Base-by-base conservation (phyloP, 2,797 vertebrate genomes). In the Melanogrammus aeglefinus region DNA sequence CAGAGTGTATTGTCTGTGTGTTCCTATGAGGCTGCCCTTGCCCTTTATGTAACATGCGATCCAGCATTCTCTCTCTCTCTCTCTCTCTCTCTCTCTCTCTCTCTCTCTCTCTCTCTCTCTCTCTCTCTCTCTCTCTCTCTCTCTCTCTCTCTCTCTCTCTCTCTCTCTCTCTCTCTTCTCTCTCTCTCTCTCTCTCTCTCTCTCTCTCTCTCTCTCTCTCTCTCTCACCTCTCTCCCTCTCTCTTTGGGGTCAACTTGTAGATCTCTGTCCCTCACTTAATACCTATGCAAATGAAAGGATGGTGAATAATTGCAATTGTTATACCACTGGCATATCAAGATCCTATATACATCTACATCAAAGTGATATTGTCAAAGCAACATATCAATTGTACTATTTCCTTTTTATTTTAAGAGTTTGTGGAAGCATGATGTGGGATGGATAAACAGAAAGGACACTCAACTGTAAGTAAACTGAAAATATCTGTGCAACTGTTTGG, bases 371-470 rank as follows among this genome's bases (percentile, higher is more conserved):
- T 18, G 72, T n/a, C 35, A 73, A 72, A 72, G 29, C 63, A 27
- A 35, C 33, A 72, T 16, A 72, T 72, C 4, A 13, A 72, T 41
- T 44, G 10, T 24, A 71, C 13, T 78, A 2, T 79, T 36, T 74
- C 79, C 72, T 14, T 80, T 79, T 81, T 70, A 38, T 74, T 80
- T 66, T 51, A 66, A 94, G 94, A 91, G 91, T 91, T 88, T 93
- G 91, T 89, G 91, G 90, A 90, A 92, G 89, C 88, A 92, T 94
- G 92, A 92, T 93, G 91, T 94, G 94, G 93, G 92, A 94, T 90
- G 93, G 93, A 93, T 94, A 93, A 92, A 91, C 91, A 89, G 86
- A 90, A 84, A 87, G 82, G 72, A 86, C 90, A 83, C 73, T 87
- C 77, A 82, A 86, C 75, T 81, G 93, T 94, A 82, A 94, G 93